These are phyloP conservation scores for Acropternis orthonyx DNA, from an alignment of 2,797 vertebrate species.

Conservation along the genomic window DNA sequence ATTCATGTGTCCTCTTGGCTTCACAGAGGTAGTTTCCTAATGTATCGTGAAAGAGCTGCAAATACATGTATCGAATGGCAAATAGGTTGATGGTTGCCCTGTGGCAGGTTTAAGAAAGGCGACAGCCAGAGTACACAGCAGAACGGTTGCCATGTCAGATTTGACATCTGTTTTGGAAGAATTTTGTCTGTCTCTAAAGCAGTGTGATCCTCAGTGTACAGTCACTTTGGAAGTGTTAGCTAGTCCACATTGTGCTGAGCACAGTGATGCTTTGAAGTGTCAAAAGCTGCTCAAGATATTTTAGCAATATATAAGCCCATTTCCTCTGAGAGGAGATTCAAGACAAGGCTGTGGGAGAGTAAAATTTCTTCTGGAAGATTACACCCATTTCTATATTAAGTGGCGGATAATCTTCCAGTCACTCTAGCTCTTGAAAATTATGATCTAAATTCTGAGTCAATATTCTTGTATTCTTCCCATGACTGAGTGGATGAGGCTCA, in stretches of 20 bases:
- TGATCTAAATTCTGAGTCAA: constrained; percentile 24
- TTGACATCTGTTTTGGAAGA: constrained; percentile 18
- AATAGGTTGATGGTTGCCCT: neutral
- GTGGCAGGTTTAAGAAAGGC: neutral
- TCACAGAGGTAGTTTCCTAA: neutral
- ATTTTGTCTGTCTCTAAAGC: neutral
- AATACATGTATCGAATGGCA: neutral
- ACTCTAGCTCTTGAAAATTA: constrained; percentile 10
- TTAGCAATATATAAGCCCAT: constrained; percentile 1
- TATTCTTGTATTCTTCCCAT: neutral
- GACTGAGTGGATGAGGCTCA: neutral
- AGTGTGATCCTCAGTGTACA: constrained; percentile 6
- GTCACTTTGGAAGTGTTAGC: constrained; percentile 9
- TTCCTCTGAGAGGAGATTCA: constrained; percentile 17
- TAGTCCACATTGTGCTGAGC: neutral
- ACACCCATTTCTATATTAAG: constrained; percentile 43
- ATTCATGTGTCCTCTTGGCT: neutral
- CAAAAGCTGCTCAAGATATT: constrained; percentile 15
- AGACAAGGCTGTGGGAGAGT: neutral
- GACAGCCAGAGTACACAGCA: neutral
- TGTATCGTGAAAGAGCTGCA: neutral
- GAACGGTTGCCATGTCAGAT: constrained; percentile 9
- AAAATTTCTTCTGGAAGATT: constrained; percentile 52
- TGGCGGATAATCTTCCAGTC: constrained; percentile 6
- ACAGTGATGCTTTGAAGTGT: constrained; percentile 10